phyloP scores from a whole-genome alignment of 2,888 invertebrate genomes.

The Tridacna crocea region DNA sequence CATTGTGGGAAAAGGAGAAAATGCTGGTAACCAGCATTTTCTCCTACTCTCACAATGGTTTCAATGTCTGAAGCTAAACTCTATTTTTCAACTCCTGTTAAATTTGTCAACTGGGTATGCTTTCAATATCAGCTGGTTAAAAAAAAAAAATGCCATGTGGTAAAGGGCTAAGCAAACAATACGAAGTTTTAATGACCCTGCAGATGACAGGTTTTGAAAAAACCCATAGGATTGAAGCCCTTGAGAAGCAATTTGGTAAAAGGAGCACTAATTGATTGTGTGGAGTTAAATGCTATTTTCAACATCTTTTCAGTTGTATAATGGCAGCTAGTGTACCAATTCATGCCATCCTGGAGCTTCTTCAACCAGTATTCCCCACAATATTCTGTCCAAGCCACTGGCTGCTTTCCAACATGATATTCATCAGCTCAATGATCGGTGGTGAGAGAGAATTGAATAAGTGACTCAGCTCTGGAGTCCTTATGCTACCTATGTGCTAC shows the following conservation, averaged over 20 bases:
- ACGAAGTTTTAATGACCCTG: no score
- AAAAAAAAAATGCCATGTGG: no score
- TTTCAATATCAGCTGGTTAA: not conserved
- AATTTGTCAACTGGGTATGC: not conserved
- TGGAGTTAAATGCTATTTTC: not conserved
- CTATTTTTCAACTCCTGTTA: not conserved
- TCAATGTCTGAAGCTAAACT: not conserved
- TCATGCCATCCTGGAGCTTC: no score
- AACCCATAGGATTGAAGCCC: no score
- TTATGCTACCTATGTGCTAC: no score
- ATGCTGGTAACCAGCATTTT: conserved; percentile 4
- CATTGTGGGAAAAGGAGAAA: conserved; percentile 14
- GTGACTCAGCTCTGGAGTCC: no score
- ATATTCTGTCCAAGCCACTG: no score
- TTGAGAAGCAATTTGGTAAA: not conserved
- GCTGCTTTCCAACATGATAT: no score
- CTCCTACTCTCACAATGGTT: not conserved
- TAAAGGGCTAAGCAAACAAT: no score
- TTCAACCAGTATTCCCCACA: no score
- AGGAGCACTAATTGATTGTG: not conserved
- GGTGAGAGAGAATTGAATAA: not conserved
- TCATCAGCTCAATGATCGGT: not conserved
- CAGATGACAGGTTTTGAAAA: not conserved
- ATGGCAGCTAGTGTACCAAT: not conserved
- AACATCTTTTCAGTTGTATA: not conserved